A percentile compares a stretch with the other conserved stretches of the same genome.
Conservation (phyloP, 2,888 invertebrate genomes). For the Eupithecia pulchellata region DNA sequence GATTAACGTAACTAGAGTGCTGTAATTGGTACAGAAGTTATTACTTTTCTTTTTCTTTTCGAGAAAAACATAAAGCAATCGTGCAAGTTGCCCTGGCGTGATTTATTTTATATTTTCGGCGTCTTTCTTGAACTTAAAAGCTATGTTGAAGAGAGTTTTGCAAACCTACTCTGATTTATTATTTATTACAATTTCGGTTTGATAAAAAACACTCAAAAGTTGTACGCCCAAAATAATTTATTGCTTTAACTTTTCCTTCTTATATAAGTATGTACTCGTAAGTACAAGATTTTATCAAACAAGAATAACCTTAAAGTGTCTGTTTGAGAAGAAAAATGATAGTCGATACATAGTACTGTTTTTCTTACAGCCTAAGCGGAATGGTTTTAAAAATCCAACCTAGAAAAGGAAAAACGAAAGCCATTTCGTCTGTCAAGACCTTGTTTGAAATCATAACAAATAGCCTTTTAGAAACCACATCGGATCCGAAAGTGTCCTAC, state of each 20-base stretch:
- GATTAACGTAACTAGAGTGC: slow-evolving; percentile 79
- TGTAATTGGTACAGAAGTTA: slow-evolving; percentile 79
- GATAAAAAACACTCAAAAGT: slow-evolving; percentile 58
- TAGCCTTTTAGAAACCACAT: slow-evolving; percentile 83
- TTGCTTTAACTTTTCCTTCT: slow-evolving; percentile 38
- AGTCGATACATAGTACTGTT: background rate
- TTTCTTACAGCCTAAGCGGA: slow-evolving; percentile 44
- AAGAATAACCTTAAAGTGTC: background rate
- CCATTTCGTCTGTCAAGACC: slow-evolving; percentile 80
- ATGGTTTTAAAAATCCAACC: slow-evolving; percentile 67
- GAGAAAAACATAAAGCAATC: slow-evolving; percentile 75
- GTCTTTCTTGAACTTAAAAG: slow-evolving; percentile 68
- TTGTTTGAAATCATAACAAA: slow-evolving; percentile 84
- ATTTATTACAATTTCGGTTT: slow-evolving; percentile 61
- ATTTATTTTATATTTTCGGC: slow-evolving; percentile 71
- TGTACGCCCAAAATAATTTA: slow-evolving; percentile 51
- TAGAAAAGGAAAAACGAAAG: slow-evolving; percentile 78
- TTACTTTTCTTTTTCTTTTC: slow-evolving; percentile 73
- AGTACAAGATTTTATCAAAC: slow-evolving; percentile 1
- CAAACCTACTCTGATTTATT: slow-evolving; percentile 63
- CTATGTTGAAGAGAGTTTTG: slow-evolving; percentile 62
- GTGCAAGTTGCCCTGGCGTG: slow-evolving; percentile 67
- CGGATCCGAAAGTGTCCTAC: slow-evolving; percentile 77
- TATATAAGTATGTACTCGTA: slow-evolving; percentile 4
- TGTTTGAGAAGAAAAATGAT: background rate